Evolutionary conservation across 2,888 invertebrate species (phyloP), one percentile per base, ranked within the genome.

Genomic region (Eustalomyia histrio): DNA sequence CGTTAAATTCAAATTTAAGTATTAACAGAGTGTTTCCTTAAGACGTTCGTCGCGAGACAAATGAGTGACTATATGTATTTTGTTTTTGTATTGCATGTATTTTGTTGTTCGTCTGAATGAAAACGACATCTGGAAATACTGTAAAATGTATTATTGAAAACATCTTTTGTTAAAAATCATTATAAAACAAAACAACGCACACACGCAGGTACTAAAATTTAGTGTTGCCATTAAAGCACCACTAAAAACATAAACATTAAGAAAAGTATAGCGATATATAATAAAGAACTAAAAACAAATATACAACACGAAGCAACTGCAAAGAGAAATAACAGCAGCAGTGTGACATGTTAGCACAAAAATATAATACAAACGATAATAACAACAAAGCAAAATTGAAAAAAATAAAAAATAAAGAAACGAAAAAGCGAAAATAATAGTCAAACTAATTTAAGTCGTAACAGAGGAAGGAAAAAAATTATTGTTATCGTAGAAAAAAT

Each of bases 311-410:
- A 58, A 24, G 68, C 33, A 39, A 21, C 33, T 17, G 50, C 18
- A 64, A 29, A 16, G 35, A 63, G 57, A 79, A 29, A 29, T 6
- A 29, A 58, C 9, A 78, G 53, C 74, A 75, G 74, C 74, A 72
- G 60, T 76, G 50, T 67, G 65, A 68, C 60, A 65, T 64, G 78
- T 63, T 76, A 71, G 53, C 73, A 78, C 55, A 39, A 43, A 86
- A 85, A 85, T 84, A 85, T 84, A 78, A 50, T 57, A 43, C 12
- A 29, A n/a, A 61, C 29, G 60, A 73, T 68, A 79, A 82, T 71
- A 74, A 72, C 71, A 82, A 68, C 43, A 75, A 75, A 53, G 33
- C 47, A 18, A 57, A 39, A 12, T 39, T 12, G 39, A 39, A 39
- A 39, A 60, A 57, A 39, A 60, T 14, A 3, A 21, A 29, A 52